Conservation (phyloP, 2,888 invertebrate genomes). For the Pristionchus fissidentatus region DNA sequence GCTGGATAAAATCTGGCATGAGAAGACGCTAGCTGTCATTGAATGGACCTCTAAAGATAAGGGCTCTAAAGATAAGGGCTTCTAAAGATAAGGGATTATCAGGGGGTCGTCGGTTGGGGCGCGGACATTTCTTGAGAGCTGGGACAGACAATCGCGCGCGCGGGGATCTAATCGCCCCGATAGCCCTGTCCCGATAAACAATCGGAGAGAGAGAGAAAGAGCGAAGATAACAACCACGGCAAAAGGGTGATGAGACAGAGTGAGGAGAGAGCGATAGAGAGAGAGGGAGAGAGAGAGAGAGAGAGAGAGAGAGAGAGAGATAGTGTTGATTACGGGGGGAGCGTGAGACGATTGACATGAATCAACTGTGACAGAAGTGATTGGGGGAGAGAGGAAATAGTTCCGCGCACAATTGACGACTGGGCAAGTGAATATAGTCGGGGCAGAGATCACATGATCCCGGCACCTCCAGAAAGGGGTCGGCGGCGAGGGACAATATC, state of each 20-base stretch:
- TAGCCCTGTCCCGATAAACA: constrained; percentile 36
- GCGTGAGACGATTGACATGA: neutral
- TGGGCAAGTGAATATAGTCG: neutral
- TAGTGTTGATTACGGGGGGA: neutral
- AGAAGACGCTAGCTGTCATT: neutral
- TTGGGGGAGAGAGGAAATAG: neutral
- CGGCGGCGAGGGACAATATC: neutral
- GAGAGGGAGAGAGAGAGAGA: constrained; percentile 14
- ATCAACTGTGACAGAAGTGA: constrained; percentile 26
- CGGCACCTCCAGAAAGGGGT: neutral
- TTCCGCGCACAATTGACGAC: neutral
- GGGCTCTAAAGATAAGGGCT: neutral
- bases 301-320: neutral
- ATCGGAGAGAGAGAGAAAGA: neutral
- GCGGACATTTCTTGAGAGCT: neutral
- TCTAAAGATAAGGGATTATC: neutral
- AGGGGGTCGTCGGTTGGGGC: neutral
- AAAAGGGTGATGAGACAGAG: constrained; percentile 37
- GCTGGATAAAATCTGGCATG: neutral
- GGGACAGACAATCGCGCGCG: neutral
- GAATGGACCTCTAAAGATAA: neutral
- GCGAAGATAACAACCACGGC: constrained; percentile 5
- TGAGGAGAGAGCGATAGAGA: neutral
- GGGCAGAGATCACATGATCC: neutral
- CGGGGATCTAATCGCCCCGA: neutral